Base-by-base conservation (phyloP, 2,888 invertebrate genomes). In the Loripinus fragilis region DNA sequence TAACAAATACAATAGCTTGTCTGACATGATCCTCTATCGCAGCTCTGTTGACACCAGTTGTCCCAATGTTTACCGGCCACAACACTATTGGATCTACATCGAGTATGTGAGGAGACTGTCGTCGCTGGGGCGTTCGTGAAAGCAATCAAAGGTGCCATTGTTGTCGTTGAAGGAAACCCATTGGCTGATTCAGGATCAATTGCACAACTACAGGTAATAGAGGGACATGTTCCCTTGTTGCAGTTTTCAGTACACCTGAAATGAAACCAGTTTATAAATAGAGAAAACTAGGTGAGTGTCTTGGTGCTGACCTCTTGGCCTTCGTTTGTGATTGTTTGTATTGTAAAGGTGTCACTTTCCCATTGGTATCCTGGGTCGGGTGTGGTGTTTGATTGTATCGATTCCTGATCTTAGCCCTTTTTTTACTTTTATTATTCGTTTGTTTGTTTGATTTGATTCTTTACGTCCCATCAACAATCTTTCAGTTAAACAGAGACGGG, bases 181-280 rank as follows among this genome's bases (percentile, higher is more conserved):
- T 15, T 15, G 3, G 7, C 12, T 20, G n/a, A 15, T 20, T 15
- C 20, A 20, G 17, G 48, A 20, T 20, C n/a, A 5, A 78, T 78
- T 12, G 50, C 71, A 42, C 82, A 82, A 12, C 28, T 38, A 41
- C 82, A 82, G 12, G 74, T 76, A 20, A 50, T 55, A 3, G 67
- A 10, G 20, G 82, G 82, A 66, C 82, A 82, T 67, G 41, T 65
- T 33, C n/a, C 35, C 15, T 74, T 71, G 71, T 78, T 82, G 35
- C 81, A 82, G 7, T 74, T 55, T 2, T 71, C 68, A 0, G 71
- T 78, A 25, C 81, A 82, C 81, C 81, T 82, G 30, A 15, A 73
- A 25, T 0, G 60, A 25, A 55, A 8, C 7, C 20, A n/a, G n/a
- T n/a, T n/a, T n/a, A n/a, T n/a, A n/a, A n/a, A n/a, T n/a, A n/a